These are phyloP conservation scores for Dinocampus coccinellae DNA, from an alignment of 2,888 invertebrate species.

Conservation along the genomic window DNA sequence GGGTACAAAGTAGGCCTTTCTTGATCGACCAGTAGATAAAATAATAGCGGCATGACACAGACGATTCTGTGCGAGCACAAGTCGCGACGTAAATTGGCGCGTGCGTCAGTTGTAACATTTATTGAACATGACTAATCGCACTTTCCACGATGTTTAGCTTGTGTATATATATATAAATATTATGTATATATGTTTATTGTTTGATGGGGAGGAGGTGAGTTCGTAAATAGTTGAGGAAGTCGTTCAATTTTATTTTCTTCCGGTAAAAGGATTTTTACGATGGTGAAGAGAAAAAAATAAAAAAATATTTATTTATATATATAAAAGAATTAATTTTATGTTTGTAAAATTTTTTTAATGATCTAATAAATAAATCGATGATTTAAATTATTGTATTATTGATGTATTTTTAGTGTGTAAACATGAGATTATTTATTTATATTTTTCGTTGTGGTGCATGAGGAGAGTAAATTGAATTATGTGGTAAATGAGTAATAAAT, in stretches of 20 bases:
- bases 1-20: conserved; percentile 20
- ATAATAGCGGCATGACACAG: conserved; percentile 21
- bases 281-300: background rate
- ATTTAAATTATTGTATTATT: conserved; percentile 11
- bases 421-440: background rate
- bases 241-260: background rate
- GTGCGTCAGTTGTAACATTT: conserved; percentile 51
- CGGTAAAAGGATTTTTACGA: background rate
- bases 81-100: conserved; percentile 46
- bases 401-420: conserved; percentile 10
- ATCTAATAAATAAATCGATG: background rate
- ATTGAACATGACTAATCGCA: conserved; percentile 56
- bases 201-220: background rate
- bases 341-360: too few species aligned
- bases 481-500: conserved; percentile 12
- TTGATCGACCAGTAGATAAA: conserved; percentile 18
- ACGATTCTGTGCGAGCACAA: conserved; percentile 7
- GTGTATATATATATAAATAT: background rate
- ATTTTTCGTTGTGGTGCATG: background rate
- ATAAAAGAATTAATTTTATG: too few species aligned
- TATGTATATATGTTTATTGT: background rate
- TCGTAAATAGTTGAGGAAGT: background rate
- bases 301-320: too few species aligned
- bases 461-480: conserved; percentile 9
- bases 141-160: conserved; percentile 42